Percentiles rank a stretch among this genome's conserved stretches.
phyloP scores from a whole-genome alignment of 2,113 vertebrate genomes.

The Rhinolophus ferrumequinum region DNA sequence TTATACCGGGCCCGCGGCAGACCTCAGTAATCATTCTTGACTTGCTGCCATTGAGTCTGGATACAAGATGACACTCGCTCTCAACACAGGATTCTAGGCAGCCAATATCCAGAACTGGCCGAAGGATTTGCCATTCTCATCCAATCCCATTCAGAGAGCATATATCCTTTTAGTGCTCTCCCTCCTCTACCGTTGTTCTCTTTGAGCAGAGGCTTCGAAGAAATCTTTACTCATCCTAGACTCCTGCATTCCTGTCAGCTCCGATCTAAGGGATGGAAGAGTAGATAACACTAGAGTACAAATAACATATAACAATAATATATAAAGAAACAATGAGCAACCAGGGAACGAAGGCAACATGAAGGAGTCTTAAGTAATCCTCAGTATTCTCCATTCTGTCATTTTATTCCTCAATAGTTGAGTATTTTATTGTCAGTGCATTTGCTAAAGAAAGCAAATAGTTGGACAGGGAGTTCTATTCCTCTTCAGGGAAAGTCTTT shows the following conservation, averaged over 20 bases:
- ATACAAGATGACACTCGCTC: not conserved
- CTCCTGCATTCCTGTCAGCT: not conserved
- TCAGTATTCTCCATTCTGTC: not conserved
- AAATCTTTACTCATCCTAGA: not conserved
- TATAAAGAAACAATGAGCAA: not conserved
- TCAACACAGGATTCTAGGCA: not conserved
- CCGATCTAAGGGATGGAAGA: not conserved
- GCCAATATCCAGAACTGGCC: not conserved
- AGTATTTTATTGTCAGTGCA: not conserved
- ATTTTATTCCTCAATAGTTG: not conserved
- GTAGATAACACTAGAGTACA: not conserved
- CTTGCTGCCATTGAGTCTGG: not conserved
- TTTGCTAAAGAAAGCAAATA: slow-evolving; percentile 47
- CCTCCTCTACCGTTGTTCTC: not conserved
- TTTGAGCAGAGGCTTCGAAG: not conserved
- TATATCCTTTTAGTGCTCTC: too few relatives aligned
- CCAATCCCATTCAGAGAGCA: not conserved
- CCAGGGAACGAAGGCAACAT: not conserved
- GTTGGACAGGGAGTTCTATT: not conserved
- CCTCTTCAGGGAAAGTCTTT: not conserved
- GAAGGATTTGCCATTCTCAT: not conserved
- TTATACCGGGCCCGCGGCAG: not conserved
- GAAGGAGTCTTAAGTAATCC: not conserved
- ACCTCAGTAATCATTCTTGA: not conserved
- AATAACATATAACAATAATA: not conserved